Base-by-base conservation (phyloP, 2,888 invertebrate species). In the Pammene aurita region DNA sequence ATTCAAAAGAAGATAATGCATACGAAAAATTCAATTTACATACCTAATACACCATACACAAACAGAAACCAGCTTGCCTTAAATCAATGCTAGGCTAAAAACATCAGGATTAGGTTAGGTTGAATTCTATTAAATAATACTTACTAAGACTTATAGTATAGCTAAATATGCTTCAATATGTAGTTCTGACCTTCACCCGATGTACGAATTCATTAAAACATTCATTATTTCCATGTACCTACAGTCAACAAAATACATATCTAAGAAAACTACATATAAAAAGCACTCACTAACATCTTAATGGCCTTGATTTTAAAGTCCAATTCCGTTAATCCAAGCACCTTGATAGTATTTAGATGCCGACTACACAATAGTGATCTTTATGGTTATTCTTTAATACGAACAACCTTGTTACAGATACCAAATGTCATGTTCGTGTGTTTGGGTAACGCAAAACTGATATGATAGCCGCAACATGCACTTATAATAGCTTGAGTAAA, bases 371-470 rank as follows among this genome's bases (percentile, higher is more conserved):
- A 80, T 77, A 72, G 74, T 76, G 76, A 76, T 81, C 80, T 79
- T 80, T 82, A 80, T 69, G 69, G 81, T 85, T 82, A 86, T 84
- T 83, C 84, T 80, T 83, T 81, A 86, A 87, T 86, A 85, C 76
- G 84, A 86, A 83, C 86, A 84, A 84, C 91, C 90, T 90, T 89
- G 91, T 88, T 90, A 89, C 87, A 88, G 86, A 87, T 90, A 86
- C 84, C 86, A 90, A 90, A 90, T 90, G 90, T 90, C 90, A 89
- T 84, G 82, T 83, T 84, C 85, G 86, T 85, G 79, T 81, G 81
- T 86, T 84, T 84, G 81, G 81, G 84, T 84, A 84, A 85, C 84
- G 74, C 74, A 75, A 83, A 85, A 84, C 81, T 81, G 84, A 84
- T 81, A 69, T 64, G 69, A 69, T 60, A 58, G 68, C 68, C 56